phyloP scores from a whole-genome alignment of 2,888 invertebrate species.

The Magallana nippona region DNA sequence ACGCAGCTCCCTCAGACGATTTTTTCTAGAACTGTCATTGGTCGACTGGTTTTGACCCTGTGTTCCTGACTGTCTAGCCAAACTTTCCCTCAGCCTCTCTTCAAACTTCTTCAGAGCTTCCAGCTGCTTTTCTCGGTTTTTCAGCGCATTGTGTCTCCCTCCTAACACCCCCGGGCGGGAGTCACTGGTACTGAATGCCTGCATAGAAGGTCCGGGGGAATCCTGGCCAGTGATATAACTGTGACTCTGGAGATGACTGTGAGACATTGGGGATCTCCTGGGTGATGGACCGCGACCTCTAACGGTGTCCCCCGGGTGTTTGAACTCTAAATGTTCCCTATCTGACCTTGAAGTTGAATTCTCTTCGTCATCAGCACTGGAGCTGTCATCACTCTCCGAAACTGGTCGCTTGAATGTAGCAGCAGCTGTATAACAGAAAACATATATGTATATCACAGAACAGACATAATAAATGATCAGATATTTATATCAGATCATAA shows the following conservation, averaged over 20 bases:
- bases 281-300: slow-evolving; percentile 34
- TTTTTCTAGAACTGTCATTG: slow-evolving; percentile 40
- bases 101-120: slow-evolving; percentile 86
- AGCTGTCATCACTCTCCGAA: slow-evolving; percentile 55
- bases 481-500: too few relatives aligned
- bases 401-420: slow-evolving; percentile 32
- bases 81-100: slow-evolving; percentile 80
- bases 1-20: slow-evolving; percentile 40
- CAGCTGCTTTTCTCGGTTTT: slow-evolving; percentile 84
- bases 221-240: slow-evolving; percentile 12
- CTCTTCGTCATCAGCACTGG: slow-evolving; percentile 56
- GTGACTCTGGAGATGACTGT: slow-evolving; percentile 34
- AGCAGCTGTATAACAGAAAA: background rate
- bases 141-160: slow-evolving; percentile 79
- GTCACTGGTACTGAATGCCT: slow-evolving; percentile 30
- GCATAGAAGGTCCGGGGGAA: background rate
- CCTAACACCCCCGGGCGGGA: slow-evolving; percentile 72
- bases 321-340: slow-evolving; percentile 41
- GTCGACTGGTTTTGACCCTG: slow-evolving; percentile 42
- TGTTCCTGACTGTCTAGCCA: slow-evolving; percentile 41
- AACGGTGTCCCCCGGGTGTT: slow-evolving; percentile 43
- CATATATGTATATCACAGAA: too few relatives aligned
- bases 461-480: too few relatives aligned
- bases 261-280: slow-evolving; percentile 25
- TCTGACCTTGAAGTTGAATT: slow-evolving; percentile 27